A percentile compares a stretch with the other conserved stretches of the same genome.
These are phyloP conservation scores for Platichthys flesus DNA, from an alignment of 2,113 vertebrate genomes.

Conservation along the genomic window DNA sequence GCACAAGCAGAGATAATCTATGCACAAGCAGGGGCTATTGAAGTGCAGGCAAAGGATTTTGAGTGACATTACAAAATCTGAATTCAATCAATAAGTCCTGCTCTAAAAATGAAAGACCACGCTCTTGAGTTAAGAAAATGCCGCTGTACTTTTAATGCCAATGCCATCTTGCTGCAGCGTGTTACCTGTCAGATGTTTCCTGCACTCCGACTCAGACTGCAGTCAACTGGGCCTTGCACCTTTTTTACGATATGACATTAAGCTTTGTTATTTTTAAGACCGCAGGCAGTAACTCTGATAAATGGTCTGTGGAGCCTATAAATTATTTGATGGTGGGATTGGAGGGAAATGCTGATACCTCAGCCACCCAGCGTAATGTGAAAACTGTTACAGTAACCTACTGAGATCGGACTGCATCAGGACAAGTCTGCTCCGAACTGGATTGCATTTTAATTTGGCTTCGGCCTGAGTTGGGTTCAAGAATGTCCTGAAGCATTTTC, in stretches of 20 bases:
- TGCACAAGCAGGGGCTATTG: no score
- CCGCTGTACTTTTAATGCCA: background rate
- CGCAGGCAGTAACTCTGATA: no score
- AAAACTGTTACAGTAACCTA: conserved; percentile 39
- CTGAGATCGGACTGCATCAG: conserved; percentile 9
- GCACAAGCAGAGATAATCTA: no score
- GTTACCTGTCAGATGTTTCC: conserved; percentile 17
- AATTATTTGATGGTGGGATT: conserved; percentile 41
- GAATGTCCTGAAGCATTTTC: background rate
- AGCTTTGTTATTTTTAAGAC: background rate
- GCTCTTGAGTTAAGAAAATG: background rate
- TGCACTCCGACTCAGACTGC: conserved; percentile 24
- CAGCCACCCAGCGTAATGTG: conserved; percentile 22
- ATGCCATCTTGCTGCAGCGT: conserved; percentile 5
- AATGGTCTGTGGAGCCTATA: background rate
- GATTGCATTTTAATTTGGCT: no score
- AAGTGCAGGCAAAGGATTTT: no score
- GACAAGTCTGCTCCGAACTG: no score
- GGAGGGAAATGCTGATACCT: conserved; percentile 28
- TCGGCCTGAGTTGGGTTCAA: background rate
- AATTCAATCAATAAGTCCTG: background rate
- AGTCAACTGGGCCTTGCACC: conserved; percentile 17
- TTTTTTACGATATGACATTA: conserved; percentile 40
- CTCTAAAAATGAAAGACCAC: no score
- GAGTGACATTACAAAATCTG: background rate